Percentiles rank a stretch among this genome's conserved stretches.
Evolutionary conservation across 2,888 invertebrate species (phyloP).

Genomic region (Micoletzkya japonica): DNA sequence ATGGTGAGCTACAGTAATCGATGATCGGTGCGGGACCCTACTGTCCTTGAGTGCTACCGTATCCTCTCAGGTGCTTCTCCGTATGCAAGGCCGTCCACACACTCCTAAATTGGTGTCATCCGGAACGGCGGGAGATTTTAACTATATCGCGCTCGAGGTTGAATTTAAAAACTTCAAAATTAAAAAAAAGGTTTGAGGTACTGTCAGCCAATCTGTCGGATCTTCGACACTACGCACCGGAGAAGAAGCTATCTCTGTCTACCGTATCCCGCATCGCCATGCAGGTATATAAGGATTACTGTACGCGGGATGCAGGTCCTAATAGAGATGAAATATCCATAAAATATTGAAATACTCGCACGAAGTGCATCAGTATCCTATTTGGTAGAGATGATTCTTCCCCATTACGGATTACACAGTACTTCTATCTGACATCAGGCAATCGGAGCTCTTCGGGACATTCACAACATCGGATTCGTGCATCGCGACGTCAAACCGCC

Average conservation of each 20-base stretch:
- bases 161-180: background rate
- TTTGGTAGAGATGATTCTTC: too few species aligned
- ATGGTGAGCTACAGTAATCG: background rate
- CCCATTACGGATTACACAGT: background rate
- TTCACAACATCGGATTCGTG: slow-evolving; percentile 23
- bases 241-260: background rate
- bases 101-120: slow-evolving; percentile 17
- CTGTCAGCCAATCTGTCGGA: slow-evolving; percentile 23
- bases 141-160: slow-evolving; percentile 20
- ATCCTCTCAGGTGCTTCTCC: slow-evolving; percentile 8
- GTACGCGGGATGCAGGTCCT: too few species aligned
- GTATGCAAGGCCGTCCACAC: slow-evolving; percentile 28
- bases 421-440: background rate
- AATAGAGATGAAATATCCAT: too few species aligned
- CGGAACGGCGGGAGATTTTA: slow-evolving; percentile 18
- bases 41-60: background rate
- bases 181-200: background rate
- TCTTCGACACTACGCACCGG: slow-evolving; percentile 7
- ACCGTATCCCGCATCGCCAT: slow-evolving; percentile 6
- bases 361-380: too few species aligned
- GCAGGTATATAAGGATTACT: background rate
- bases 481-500: slow-evolving; percentile 28
- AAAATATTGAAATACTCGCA: too few species aligned
- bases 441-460: slow-evolving; percentile 16
- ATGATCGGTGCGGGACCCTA: background rate